phyloP scores from a whole-genome alignment of 53 echinoderm and acorn worm species.

The Mesocentrotus franciscanus region DNA sequence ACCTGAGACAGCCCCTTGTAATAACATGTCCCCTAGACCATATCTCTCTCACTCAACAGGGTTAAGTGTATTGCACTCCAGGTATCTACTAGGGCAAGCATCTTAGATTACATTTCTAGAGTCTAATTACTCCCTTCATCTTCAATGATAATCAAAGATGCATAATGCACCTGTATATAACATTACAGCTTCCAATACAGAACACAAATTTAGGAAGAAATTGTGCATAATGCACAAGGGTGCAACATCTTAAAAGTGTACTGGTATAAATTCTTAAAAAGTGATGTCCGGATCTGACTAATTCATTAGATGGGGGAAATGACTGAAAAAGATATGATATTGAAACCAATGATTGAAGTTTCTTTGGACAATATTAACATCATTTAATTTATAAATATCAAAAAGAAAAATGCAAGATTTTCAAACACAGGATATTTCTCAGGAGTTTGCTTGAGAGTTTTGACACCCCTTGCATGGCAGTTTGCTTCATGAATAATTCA shows the following conservation, averaged over 20 bases:
- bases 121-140: slow-evolving; percentile 12
- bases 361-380: no score
- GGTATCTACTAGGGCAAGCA: not conserved
- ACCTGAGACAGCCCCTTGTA: slow-evolving; percentile 32
- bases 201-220: not conserved
- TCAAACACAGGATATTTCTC: no score
- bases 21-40: slow-evolving; percentile 37
- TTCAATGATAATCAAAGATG: slow-evolving; percentile 22
- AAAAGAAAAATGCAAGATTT: no score
- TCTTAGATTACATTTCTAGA: not conserved
- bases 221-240: not conserved
- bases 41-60: slow-evolving; percentile 49
- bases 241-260: not conserved
- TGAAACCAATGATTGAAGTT: no score
- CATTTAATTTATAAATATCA: no score
- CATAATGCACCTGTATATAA: not conserved
- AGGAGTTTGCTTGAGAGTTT: no score
- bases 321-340: no score
- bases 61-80: slow-evolving; percentile 34
- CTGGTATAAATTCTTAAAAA: no score
- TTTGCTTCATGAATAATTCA: no score
- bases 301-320: no score
- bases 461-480: no score
- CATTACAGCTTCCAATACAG: not conserved
- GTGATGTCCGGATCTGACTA: no score